These are phyloP conservation scores for Peromyscus melanophrys DNA, from an alignment of 2,797 vertebrate species.

Conservation along the genomic window DNA sequence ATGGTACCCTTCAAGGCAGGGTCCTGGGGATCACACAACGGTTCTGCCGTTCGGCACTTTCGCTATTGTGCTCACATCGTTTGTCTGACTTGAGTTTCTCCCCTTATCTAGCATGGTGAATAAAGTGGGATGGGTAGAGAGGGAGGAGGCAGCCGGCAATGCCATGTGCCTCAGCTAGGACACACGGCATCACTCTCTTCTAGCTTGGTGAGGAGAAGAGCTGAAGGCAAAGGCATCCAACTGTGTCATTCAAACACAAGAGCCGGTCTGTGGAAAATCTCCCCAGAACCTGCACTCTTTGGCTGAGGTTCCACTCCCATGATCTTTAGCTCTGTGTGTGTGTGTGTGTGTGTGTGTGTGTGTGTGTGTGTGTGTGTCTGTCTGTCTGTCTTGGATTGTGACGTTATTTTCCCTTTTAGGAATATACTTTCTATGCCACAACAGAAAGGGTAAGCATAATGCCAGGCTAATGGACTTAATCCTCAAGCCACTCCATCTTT, in stretches of 20 bases:
- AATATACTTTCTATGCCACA: constrained; percentile 15
- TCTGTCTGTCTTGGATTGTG: not conserved
- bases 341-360: no score
- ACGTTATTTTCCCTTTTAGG: constrained; percentile 42
- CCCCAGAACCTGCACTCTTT: constrained; percentile 33
- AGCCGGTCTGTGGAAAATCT: constrained; percentile 26
- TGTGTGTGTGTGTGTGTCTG: not conserved
- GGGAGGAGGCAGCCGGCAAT: constrained; percentile 59
- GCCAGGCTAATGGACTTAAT: constrained; percentile 14
- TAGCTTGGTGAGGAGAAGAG: constrained; percentile 63
- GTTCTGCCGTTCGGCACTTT: not conserved
- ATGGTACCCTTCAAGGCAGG: not conserved
- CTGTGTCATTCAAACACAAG: constrained; percentile 65
- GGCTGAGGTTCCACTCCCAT: not conserved
- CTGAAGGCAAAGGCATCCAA: constrained; percentile 89
- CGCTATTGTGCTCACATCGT: not conserved
- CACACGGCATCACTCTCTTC: constrained; percentile 54
- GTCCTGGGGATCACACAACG: not conserved
- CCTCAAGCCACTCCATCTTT: not conserved
- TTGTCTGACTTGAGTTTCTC: not conserved
- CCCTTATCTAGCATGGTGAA: constrained; percentile 46
- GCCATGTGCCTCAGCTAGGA: not conserved
- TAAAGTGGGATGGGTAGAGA: constrained; percentile 66
- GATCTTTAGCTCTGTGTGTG: not conserved
- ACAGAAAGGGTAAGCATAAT: constrained; percentile 4